Base-by-base conservation (phyloP, 2,888 invertebrate species). In the Drosophila prolongata region DNA sequence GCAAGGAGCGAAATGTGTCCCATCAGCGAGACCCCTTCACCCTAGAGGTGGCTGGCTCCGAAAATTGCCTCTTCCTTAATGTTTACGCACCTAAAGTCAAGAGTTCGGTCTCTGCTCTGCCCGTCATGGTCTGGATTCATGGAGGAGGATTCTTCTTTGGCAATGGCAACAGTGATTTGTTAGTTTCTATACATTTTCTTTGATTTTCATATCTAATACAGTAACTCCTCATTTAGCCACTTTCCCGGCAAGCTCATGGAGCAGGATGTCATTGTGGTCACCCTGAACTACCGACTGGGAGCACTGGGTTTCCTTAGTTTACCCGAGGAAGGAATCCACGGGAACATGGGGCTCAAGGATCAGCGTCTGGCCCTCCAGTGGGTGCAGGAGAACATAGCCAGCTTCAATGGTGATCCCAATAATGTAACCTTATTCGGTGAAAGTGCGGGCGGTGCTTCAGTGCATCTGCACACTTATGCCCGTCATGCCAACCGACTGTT, bases 331-430 rank as follows among this genome's bases (percentile, higher is more conserved):
- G 89, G 88, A 4, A 86, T 92, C 34, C 75, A 81, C 24, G 92
- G 92, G 2, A 92, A 92, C 77, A 90, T 90, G 1, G 92, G 91
- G 0, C 71, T 92, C 0, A 92, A 92, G 64, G 92, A 92, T 81
- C 92, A 92, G 77, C 92, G 80, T 37, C 61, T 93, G 27, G 94
- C 94, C 10, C 90, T 94, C 78, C 92, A 93, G 74, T 91, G 93
- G 78, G 54, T 92, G 89, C 76, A 93, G 1, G 93, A 93, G 1
- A 79, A 93, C 91, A 82, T 94, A 90, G 58, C 83, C 78, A 82
- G 92, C 90, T 90, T 93, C 90, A 92, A 92, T 91, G 80, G 93
- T 89, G 92, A 93, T 93, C 83, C 91, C 0, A 67, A 81, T 8
- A 92, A 92, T 60, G 85, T 92, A 0, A 92, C 91, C 0, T 37